Evolutionary conservation across 2,113 vertebrate species (phyloP), one percentile per base, ranked within the genome.

Genomic region (Phylloscopus whistleri): DNA sequence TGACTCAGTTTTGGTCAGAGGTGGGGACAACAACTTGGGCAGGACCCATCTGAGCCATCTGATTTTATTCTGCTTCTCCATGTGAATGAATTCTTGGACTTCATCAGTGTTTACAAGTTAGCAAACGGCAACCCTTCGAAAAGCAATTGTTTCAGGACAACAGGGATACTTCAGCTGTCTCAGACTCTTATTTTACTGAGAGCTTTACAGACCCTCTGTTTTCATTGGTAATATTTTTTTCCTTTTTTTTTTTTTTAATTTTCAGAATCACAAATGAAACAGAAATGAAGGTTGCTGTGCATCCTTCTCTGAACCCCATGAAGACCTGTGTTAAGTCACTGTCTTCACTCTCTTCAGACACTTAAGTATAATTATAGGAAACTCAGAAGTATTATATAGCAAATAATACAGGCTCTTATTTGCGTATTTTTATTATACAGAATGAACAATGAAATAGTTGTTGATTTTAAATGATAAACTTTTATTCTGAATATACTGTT

Each of bases 401-500:
- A 93, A 80, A 69, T 62, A 37, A 55, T 16, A 9, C 13, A 62
- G 33, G 10, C 8, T 30, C 33, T 67, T 77, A 62, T 48, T 28
- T 70, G 62, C 6, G 24, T 14, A 6, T 37, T 91, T 77, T 80
- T 70, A 67, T 72, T 78, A 49, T 30, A 78, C 35, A 93, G 82
- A 92, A 33, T 78, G n/a, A 89, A 64, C 48, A 89, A 56, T 39
- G 69, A 93, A 94, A 75, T 43, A 58, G 33, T 15, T 90, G 20
- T n/a, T 92, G 97, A 96, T 96, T 98, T 98, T 98, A 98, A 98
- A 98, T 98, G 98, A 99, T 99, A 99, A 99, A 98, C 98, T 98
- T 99, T 99, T 99, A 99, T 99, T 99, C 98, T 99, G 98, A 99
- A 99, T 99, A 99, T 99, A 98, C 98, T 98, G 98, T 96, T 99